Percentiles rank a stretch among this genome's conserved stretches.
phyloP scores from a whole-genome alignment of 2,888 invertebrate species.

The Aproaerema taeniolella region DNA sequence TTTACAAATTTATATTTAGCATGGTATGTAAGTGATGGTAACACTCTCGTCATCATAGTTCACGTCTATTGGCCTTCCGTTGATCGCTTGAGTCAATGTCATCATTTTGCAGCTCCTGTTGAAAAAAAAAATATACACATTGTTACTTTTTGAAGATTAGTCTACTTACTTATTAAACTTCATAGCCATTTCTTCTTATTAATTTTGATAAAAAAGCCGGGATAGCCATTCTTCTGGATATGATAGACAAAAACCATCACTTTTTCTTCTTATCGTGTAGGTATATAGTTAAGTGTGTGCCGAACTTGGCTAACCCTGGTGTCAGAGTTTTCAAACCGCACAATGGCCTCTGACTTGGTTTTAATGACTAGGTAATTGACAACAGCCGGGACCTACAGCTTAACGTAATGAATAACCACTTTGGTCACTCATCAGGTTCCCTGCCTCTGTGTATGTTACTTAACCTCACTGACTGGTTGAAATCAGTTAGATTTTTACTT shows the following conservation, averaged over 20 bases:
- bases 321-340: no score
- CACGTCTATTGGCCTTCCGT: neutral
- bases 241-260: no score
- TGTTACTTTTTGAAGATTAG: neutral
- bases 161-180: neutral
- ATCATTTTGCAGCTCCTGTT: neutral
- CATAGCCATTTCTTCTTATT: neutral
- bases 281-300: neutral
- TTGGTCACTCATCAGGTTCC: no score
- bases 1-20: neutral
- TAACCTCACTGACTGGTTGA: no score
- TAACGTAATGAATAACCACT: no score
- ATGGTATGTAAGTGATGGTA: constrained; percentile 1
- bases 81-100: neutral
- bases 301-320: neutral
- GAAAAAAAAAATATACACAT: neutral
- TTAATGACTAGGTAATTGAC: no score
- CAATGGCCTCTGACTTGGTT: no score
- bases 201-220: neutral
- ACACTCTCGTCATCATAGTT: neutral
- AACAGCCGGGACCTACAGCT: no score
- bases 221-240: no score
- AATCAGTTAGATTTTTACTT: no score
- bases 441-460: no score
- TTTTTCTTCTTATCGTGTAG: neutral